phyloP scores from a whole-genome alignment of 2,888 invertebrate species.

The Mimumesa dahlbomi region DNA sequence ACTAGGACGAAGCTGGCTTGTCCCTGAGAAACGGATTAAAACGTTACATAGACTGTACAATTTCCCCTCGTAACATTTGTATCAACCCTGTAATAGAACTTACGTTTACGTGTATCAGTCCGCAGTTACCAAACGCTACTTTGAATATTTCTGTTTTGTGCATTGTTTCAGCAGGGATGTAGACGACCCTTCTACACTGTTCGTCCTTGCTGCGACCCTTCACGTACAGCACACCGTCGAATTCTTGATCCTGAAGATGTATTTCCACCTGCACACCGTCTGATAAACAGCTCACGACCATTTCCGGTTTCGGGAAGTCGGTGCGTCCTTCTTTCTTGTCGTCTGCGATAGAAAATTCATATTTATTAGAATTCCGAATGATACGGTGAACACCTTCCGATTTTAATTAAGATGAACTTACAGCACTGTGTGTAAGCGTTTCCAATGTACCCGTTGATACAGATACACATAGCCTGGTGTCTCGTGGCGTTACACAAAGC shows the following conservation, averaged over 20 bases:
- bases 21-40: conserved; percentile 82
- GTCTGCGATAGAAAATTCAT: conserved; percentile 23
- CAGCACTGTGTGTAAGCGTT: conserved; percentile 89
- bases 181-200: conserved; percentile 91
- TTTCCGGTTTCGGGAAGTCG: conserved; percentile 92
- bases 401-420: conserved; percentile 79
- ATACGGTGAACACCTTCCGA: too few relatives aligned
- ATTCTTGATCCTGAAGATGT: conserved; percentile 83
- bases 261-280: conserved; percentile 95
- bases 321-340: conserved; percentile 81
- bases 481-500: conserved; percentile 89
- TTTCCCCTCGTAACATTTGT: background rate
- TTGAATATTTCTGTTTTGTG: conserved; percentile 85
- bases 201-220: conserved; percentile 97
- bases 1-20: conserved; percentile 96
- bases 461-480: conserved; percentile 89
- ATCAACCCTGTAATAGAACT: conserved; percentile 41
- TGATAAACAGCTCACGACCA: conserved; percentile 93
- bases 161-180: conserved; percentile 86
- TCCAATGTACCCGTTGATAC: conserved; percentile 88
- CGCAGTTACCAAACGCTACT: conserved; percentile 95
- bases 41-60: too few relatives aligned
- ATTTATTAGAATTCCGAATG: too few relatives aligned
- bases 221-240: conserved; percentile 95
- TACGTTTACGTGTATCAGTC: conserved; percentile 94